Evolutionary conservation across 2,113 vertebrate genomes (phyloP).

Genomic region (Aphelocoma coerulescens): DNA sequence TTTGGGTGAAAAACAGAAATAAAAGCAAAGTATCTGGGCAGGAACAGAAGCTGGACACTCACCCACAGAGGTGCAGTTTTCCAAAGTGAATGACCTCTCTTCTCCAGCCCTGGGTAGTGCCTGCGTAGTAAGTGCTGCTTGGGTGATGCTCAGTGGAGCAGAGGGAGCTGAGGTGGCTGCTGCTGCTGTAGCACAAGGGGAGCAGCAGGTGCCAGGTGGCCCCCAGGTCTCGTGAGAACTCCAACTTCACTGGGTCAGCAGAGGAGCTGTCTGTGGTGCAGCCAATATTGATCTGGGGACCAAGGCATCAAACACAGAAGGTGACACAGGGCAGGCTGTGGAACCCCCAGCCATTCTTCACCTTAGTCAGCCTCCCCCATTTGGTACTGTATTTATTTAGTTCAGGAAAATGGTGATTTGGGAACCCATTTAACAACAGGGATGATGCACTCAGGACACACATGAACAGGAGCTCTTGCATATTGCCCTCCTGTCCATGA

Average conservation of each 20-base stretch:
- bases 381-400: not conserved
- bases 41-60: slow-evolving; percentile 28
- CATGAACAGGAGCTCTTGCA: not conserved
- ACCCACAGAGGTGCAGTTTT: slow-evolving; percentile 94
- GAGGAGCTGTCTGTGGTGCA: slow-evolving; percentile 93
- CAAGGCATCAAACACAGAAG: slow-evolving; percentile 7
- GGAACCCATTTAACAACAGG: not conserved
- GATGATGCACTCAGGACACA: not conserved
- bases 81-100: slow-evolving; percentile 93
- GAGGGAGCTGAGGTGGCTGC: slow-evolving; percentile 84
- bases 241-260: slow-evolving; percentile 83
- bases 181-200: slow-evolving; percentile 90
- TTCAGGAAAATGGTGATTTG: not conserved
- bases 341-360: not conserved
- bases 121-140: slow-evolving; percentile 91
- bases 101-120: slow-evolving; percentile 92
- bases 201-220: slow-evolving; percentile 95
- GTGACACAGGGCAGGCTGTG: not conserved
- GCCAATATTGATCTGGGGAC: slow-evolving; percentile 89
- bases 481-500: not conserved
- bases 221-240: slow-evolving; percentile 95
- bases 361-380: not conserved
- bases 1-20: not conserved
- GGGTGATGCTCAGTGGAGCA: slow-evolving; percentile 96
- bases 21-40: not conserved